Evolutionary conservation across 2,888 invertebrate genomes (phyloP), one percentile per base, ranked within the genome.

Genomic region (Callyntrura guangdongensis): DNA sequence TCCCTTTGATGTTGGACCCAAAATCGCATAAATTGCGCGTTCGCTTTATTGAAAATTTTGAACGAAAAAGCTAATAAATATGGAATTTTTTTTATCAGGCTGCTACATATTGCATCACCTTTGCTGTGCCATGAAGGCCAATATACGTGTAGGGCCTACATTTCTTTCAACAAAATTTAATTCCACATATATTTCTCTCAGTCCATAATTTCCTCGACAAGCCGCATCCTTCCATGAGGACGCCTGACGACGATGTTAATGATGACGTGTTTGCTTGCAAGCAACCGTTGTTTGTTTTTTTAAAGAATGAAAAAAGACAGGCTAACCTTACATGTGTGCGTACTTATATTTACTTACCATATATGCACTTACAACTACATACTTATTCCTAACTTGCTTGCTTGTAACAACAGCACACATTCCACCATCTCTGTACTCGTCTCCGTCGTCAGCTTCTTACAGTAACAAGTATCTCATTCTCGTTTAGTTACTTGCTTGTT

Each of bases 201-300:
- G 3, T 36, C 36, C 36, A 36, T 36, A 36, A 53, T 53, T 53
- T 53, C 53, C 14, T 14, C 53, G 14, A 53, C 53, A 36, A 36
- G 36, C 36, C 36, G 36, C 6, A 36, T 53, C 53, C 53, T 14
- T 53, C 14, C 12, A 53, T 53, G 14, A 53, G 53, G 53, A 53
- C 11, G 53, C 12, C 14, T 53, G 53, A 14, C 53, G 53, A 36
- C 14, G 53, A 53, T 53, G 53, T 53, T 36, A 36, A 36, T 72
- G 72, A 72, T 72, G 72, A 72, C 45, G 45, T 72, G 72, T 9
- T 67, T 67, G 45, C 22, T 67, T 61, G 20, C 17, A 17, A 45
- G 20, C 17, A 17, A 45, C 45, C 9, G n/a, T 36, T 72, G 45
- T 72, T 36, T 72, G 67, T 47, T 36, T 72, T 14, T 45, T 64